Conservation (phyloP, 2,888 invertebrate species). For the Callimorpha dominula region DNA sequence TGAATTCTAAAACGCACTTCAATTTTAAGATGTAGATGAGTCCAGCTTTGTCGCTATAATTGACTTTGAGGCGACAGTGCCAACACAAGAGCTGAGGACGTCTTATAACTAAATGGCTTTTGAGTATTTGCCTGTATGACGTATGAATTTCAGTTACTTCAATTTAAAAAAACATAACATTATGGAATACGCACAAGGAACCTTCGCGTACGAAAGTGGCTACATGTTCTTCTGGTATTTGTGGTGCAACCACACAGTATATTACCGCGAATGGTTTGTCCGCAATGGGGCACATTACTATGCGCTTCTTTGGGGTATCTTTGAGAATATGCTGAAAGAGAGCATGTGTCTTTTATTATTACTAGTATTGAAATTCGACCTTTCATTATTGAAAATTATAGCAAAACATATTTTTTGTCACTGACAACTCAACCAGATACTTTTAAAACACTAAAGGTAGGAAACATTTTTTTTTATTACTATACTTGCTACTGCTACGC, state of each 20-base stretch:
- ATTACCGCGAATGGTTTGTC: constrained; percentile 70
- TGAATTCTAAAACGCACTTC: neutral
- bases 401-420: too few relatives aligned
- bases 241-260: constrained; percentile 68
- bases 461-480: too few relatives aligned
- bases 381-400: too few relatives aligned
- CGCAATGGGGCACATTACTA: constrained; percentile 62
- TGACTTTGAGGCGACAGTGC: neutral
- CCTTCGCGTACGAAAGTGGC: constrained; percentile 66
- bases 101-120: too few relatives aligned
- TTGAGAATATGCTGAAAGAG: constrained; percentile 60
- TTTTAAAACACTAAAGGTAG: too few relatives aligned
- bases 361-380: too few relatives aligned
- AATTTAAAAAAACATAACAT: constrained; percentile 2
- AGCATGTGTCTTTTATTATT: neutral
- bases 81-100: too few relatives aligned
- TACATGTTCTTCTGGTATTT: constrained; percentile 62
- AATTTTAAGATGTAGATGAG: neutral
- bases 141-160: too few relatives aligned
- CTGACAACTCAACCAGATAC: too few relatives aligned
- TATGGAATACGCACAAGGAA: constrained; percentile 66
- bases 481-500: too few relatives aligned
- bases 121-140: too few relatives aligned
- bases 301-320: constrained; percentile 63
- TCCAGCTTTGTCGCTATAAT: too few relatives aligned